phyloP scores from a whole-genome alignment of 2,888 invertebrate species.

The Bruchidius siliquastri region DNA sequence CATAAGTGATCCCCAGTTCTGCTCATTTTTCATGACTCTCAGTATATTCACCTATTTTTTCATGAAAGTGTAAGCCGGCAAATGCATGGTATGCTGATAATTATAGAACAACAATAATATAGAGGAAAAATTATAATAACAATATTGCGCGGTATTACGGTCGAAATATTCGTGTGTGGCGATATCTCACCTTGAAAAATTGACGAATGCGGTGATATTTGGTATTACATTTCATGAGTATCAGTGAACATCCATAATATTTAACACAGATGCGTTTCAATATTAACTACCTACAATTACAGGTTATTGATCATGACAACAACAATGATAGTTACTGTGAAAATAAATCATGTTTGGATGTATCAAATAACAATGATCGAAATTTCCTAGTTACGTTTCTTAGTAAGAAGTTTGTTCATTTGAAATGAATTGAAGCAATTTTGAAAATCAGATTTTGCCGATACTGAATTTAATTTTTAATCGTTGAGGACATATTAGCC shows the following conservation, averaged over 20 bases:
- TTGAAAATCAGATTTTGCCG: too few species aligned
- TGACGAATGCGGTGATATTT: background rate
- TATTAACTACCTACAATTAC: background rate
- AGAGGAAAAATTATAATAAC: background rate
- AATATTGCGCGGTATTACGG: background rate
- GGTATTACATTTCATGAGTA: background rate
- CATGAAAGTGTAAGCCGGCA: background rate
- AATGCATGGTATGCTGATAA: background rate
- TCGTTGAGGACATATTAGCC: too few species aligned
- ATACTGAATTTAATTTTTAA: too few species aligned
- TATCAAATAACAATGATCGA: too few species aligned
- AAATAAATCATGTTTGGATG: background rate
- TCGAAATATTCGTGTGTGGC: background rate
- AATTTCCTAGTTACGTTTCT: too few species aligned
- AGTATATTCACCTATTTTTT: background rate
- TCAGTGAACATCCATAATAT: background rate
- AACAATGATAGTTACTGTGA: background rate
- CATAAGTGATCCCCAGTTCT: too few species aligned
- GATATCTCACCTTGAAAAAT: background rate
- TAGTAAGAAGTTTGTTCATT: too few species aligned
- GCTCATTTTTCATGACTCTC: background rate
- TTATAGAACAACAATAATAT: background rate
- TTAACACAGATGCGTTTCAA: background rate
- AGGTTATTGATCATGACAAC: background rate
- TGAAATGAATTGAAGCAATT: too few species aligned